phyloP scores from a whole-genome alignment of 2,888 invertebrate species.

The Amphipoea lucens region DNA sequence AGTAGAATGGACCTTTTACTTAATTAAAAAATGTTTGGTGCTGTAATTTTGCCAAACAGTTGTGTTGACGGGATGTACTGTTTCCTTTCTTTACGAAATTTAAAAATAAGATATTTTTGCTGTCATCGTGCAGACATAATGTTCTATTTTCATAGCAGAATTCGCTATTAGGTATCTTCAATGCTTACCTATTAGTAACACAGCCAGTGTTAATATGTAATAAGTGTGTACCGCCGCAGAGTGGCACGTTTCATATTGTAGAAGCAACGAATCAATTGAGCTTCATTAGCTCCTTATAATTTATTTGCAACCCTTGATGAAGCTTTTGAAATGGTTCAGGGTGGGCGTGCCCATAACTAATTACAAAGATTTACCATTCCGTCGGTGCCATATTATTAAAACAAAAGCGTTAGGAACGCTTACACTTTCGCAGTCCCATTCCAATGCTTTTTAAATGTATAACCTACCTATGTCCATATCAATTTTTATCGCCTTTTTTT shows the following conservation, averaged over 20 bases:
- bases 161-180: not conserved
- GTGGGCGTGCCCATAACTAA: not conserved
- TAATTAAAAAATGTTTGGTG: conserved; percentile 19
- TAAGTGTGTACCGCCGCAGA: not conserved
- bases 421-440: not conserved
- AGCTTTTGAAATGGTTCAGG: conserved; percentile 23
- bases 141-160: not conserved
- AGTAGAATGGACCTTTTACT: conserved; percentile 20
- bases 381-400: not conserved
- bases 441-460: not conserved
- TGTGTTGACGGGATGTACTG: not conserved
- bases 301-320: conserved; percentile 11
- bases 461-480: not conserved
- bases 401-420: not conserved
- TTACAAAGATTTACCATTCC: conserved; percentile 5
- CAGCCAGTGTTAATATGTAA: conserved; percentile 8
- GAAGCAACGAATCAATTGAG: conserved; percentile 4
- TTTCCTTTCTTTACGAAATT: conserved; percentile 1
- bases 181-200: not conserved
- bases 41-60: not conserved
- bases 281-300: conserved; percentile 18
- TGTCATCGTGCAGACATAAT: not conserved
- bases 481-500: not conserved
- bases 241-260: not conserved
- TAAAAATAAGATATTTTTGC: not conserved